Evolutionary conservation across 2,888 invertebrate species (phyloP), one percentile per base, ranked within the genome.

Genomic region (Lysandra bellargus): DNA sequence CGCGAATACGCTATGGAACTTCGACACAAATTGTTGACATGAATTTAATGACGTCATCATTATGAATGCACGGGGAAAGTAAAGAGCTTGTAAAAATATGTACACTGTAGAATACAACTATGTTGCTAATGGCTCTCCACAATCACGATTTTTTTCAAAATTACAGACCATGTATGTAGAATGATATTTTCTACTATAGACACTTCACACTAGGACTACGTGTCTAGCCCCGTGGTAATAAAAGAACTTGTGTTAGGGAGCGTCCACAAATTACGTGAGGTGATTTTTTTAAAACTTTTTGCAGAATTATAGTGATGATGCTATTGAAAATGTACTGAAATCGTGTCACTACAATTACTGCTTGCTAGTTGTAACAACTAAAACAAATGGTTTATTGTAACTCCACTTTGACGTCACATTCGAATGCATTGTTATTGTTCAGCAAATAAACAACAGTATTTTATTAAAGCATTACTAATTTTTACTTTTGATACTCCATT

Each of bases 71-170:
- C 3, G 7, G 14, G n/a, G 17, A 17, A 57, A 57, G 17, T 57
- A 57, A 57, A 57, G 61, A n/a, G 61, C 23, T 61, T 61, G 61
- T 61, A 61, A 61, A 61, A 61, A n/a, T 61, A 61, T 61, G 23
- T 23, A 61, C 61, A n/a, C 61, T 6, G 61, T 61, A 61, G 57
- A 57, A 17, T 57, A 17, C 17, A 57, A 57, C 17, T 57, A 57
- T 57, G 57, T 57, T 57, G 17, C 12, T 57, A 57, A 57, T 57
- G 57, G 57, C 17, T 57, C 57, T 17, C 57, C 57, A 57, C 17
- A 57, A 49, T 49, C 9, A 49, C 9, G 49, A 49, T 44, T 53
- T 53, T 53, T 53, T 53, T 53, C 4, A 1, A 4, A 57, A 57
- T 57, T 57, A 17, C 57, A 57, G 3, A 57, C 57, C 4, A 17